Conservation (phyloP, 2,113 vertebrate genomes). For the Oncorhynchus masou region DNA sequence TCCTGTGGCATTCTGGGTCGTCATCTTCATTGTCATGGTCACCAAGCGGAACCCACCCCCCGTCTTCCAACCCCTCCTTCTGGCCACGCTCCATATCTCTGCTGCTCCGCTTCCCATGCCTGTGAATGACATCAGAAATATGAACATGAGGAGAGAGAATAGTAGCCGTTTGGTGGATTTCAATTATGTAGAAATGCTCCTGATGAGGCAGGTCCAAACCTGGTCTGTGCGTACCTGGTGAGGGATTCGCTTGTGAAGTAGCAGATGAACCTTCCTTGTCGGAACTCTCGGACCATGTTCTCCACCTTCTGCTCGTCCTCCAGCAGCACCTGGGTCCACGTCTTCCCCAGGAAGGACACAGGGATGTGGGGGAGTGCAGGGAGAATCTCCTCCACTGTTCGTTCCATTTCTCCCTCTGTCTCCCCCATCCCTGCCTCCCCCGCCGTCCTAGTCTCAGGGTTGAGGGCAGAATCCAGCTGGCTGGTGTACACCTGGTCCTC, state of each 20-base stretch:
- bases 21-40: conserved; percentile 48
- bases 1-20: conserved; percentile 49
- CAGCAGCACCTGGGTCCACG: conserved; percentile 81
- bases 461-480: conserved; percentile 66
- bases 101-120: conserved; percentile 59
- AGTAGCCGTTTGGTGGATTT: background rate
- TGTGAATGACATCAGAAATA: conserved; percentile 23
- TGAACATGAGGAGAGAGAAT: background rate
- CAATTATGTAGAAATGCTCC: background rate
- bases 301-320: conserved; percentile 86
- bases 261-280: conserved; percentile 77
- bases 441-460: background rate
- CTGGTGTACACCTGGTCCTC: conserved; percentile 78
- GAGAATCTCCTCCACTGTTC: conserved; percentile 71
- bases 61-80: conserved; percentile 19
- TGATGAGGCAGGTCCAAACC: background rate
- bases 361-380: conserved; percentile 81
- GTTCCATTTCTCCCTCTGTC: conserved; percentile 38
- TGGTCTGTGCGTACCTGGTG: conserved; percentile 56
- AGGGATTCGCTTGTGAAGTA: conserved; percentile 82
- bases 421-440: background rate
- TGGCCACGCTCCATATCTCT: conserved; percentile 10
- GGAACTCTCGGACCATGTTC: conserved; percentile 81
- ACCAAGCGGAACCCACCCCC: conserved; percentile 57
- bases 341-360: conserved; percentile 86